phyloP scores from a whole-genome alignment of 2,113 vertebrate genomes.

The Eretmochelys imbricata region DNA sequence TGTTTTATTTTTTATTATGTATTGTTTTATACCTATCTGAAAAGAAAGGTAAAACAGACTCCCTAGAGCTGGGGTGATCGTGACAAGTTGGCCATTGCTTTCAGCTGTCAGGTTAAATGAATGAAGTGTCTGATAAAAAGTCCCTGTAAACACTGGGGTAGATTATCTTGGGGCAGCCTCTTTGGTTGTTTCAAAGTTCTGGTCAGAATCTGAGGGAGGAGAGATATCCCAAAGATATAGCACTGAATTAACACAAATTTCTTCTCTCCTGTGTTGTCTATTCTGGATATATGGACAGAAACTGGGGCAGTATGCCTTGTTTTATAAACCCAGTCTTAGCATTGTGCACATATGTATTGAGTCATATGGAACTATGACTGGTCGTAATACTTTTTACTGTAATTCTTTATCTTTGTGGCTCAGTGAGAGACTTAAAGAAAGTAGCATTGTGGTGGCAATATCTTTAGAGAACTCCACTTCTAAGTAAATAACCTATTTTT shows the following conservation, averaged over 20 bases:
- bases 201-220: not conserved
- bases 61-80: not conserved
- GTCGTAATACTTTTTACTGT: not conserved
- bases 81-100: not conserved
- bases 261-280: not conserved
- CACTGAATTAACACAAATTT: not conserved
- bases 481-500: not conserved
- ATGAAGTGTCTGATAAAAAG: not conserved
- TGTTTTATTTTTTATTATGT: too few species aligned
- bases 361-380: not conserved
- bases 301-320: not conserved
- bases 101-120: not conserved
- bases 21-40: not conserved
- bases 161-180: not conserved
- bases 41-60: not conserved
- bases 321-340: not conserved
- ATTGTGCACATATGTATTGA: too few species aligned
- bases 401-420: not conserved
- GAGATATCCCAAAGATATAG: not conserved
- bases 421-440: not conserved
- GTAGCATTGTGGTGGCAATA: not conserved
- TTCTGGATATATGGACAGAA: not conserved
- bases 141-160: not conserved
- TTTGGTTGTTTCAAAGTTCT: not conserved
- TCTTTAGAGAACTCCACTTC: not conserved